Evolutionary conservation across 2,113 vertebrate genomes (phyloP).

Genomic region (Pelecanus crispus): DNA sequence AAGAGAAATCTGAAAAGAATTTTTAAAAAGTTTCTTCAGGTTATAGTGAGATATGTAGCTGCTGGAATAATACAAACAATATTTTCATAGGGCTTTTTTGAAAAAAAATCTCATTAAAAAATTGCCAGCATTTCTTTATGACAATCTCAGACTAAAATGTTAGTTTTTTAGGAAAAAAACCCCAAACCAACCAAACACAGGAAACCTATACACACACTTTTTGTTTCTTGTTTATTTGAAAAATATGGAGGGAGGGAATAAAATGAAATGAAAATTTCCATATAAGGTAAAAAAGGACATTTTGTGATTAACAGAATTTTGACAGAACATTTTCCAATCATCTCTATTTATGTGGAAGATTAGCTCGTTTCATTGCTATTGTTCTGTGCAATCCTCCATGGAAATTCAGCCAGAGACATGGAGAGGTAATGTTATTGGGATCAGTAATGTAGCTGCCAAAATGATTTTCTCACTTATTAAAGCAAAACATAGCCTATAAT

Average conservation of each 20-base stretch:
- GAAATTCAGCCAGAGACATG: background rate
- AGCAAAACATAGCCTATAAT: background rate
- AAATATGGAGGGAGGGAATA: background rate
- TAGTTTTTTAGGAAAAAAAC: background rate
- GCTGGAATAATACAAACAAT: background rate
- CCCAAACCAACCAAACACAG: background rate
- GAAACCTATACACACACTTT: background rate
- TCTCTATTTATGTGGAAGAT: background rate
- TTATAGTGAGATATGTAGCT: background rate
- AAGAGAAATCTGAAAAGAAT: background rate
- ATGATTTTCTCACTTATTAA: slow-evolving; percentile 22
- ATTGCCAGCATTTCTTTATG: background rate
- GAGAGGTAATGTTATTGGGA: background rate
- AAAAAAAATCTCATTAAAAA: background rate
- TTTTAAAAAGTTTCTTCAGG: background rate
- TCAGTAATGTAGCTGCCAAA: background rate
- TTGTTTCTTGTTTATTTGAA: background rate
- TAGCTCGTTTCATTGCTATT: background rate
- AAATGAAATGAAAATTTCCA: background rate
- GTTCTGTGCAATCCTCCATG: background rate
- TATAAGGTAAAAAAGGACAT: background rate
- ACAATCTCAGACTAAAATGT: background rate
- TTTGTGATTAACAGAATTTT: background rate
- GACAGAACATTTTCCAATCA: background rate
- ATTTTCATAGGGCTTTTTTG: background rate